Evolutionary conservation across 2,888 invertebrate genomes (phyloP), one percentile per base, ranked within the genome.

Genomic region (Trachelus iudaicus): DNA sequence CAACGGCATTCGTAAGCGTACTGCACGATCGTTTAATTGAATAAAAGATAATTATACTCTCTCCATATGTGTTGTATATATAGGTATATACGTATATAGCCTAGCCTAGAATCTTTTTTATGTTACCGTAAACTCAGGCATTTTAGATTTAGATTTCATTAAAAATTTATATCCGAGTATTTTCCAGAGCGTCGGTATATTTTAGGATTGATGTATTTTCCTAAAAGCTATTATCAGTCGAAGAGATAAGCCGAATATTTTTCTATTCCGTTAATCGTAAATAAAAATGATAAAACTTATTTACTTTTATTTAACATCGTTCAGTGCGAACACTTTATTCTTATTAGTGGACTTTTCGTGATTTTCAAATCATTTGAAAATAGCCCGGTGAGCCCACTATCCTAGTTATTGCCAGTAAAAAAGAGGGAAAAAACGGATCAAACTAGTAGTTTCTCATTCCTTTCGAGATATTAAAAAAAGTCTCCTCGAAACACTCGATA

Each of bases 101-200:
- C 33, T 11, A 34, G 34, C 34, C 12, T 35, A 35, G 30, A 69
- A 69, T 23, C 6, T n/a, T 31, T 78, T 82, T 78, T 80, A 81
- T 81, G 87, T 88, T 88, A 88, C 85, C 83, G 79, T 82, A 56
- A 74, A 80, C 85, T 88, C 83, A 85, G 86, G 81, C 85, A 79
- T 77, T 77, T 76, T 80, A 81, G 37, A 80, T 76, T 85, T 82
- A 83, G 77, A 80, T 80, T 83, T 86, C 79, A 82, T 76, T 79
- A 73, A 33, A 73, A 73, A 73, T 35, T 23, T 23, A 30, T 73
- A 73, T 12, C 73, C n/a, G n/a, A 73, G 69, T 34, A 73, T 73
- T 73, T 35, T 73, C 23, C 11, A 73, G 73, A 76, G 71, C 11
- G 40, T 78, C 40, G 73, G 37, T 78, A 78, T 76, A 76, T 76